Conservation (phyloP, 2,113 vertebrate species). For the Pitta sordida region DNA sequence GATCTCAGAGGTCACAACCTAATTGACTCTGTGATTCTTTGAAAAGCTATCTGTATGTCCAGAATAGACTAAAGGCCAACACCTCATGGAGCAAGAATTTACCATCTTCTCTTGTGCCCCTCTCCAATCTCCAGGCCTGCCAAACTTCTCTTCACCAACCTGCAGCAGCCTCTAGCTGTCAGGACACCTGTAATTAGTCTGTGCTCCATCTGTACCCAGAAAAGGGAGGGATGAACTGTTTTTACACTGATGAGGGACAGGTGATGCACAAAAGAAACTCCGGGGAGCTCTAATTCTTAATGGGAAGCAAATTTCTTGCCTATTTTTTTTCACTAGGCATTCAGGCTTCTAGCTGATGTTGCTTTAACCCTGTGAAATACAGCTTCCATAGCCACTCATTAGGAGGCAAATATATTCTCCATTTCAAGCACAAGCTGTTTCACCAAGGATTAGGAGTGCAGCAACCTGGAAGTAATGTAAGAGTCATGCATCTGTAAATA, state of each 20-base stretch:
- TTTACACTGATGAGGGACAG: neutral
- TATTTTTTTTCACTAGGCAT: neutral
- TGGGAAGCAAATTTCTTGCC: neutral
- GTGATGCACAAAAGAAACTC: neutral
- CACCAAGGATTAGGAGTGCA: neutral
- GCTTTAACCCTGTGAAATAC: neutral
- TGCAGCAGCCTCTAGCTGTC: neutral
- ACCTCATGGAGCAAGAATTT: neutral
- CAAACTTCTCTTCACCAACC: neutral
- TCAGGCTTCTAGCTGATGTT: neutral
- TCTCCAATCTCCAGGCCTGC: neutral
- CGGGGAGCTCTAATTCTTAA: neutral
- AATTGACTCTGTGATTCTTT: neutral
- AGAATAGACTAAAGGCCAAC: neutral
- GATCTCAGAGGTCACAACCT: neutral
- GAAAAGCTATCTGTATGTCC: neutral
- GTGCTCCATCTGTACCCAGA: neutral
- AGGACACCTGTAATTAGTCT: neutral
- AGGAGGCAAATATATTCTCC: neutral
- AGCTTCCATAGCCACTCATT: neutral
- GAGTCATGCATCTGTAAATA: neutral
- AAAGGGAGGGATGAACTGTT: neutral
- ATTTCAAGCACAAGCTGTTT: neutral
- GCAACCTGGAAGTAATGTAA: neutral
- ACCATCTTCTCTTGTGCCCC: neutral